phyloP scores from a whole-genome alignment of 2,888 invertebrate species.

The Tetragnatha montana region DNA sequence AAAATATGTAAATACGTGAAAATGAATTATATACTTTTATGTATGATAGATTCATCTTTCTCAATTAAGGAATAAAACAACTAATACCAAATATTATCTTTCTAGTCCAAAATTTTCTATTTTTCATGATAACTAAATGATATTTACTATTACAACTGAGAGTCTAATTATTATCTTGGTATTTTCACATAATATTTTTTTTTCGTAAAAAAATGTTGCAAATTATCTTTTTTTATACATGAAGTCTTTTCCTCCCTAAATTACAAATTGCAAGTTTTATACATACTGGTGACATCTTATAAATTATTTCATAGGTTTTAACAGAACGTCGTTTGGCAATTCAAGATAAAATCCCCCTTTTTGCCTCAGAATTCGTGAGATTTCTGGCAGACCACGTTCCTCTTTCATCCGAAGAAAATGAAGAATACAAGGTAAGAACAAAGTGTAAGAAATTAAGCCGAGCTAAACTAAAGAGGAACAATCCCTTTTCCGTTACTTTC shows the following conservation, averaged over 20 bases:
- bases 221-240: not conserved
- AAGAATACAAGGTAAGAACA: slow-evolving; percentile 50
- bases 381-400: slow-evolving; percentile 50
- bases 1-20: too few species aligned
- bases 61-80: too few species aligned
- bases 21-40: too few species aligned
- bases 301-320: slow-evolving; percentile 24
- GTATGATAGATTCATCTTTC: too few species aligned
- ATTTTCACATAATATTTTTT: not conserved
- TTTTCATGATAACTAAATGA: too few species aligned
- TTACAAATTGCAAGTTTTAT: not conserved
- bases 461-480: too few species aligned
- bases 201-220: not conserved
- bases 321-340: slow-evolving; percentile 52
- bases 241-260: not conserved
- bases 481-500: too few species aligned
- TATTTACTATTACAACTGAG: too few species aligned
- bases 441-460: too few species aligned
- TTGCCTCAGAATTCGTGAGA: slow-evolving; percentile 52
- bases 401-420: slow-evolving; percentile 53
- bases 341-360: slow-evolving; percentile 51
- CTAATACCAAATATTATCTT: too few species aligned
- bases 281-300: not conserved
- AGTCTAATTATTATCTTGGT: too few species aligned
- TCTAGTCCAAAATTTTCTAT: too few species aligned